Evolutionary conservation across 37 sponge, comb jelly and placozoan genomes (phyloP).

Genomic region (Oopsacas minuta): DNA sequence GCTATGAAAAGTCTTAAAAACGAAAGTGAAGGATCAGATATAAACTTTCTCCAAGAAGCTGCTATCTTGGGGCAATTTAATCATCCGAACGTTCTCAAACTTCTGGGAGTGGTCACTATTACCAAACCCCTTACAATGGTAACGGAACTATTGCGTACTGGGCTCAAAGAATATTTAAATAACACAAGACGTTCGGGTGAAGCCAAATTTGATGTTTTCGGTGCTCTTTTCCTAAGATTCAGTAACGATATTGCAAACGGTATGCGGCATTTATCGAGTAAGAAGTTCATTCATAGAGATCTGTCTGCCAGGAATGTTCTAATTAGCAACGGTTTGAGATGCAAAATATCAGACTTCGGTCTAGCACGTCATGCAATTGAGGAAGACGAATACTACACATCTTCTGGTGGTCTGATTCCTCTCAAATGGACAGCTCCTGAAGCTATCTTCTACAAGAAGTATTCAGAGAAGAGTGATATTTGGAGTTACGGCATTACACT

Average conservation of each 20-base stretch:
- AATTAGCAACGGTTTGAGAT: not conserved
- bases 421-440: conserved; percentile 34
- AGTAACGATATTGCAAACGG: not conserved
- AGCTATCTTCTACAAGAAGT: conserved; percentile 27
- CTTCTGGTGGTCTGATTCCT: conserved; percentile 18
- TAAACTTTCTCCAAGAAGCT: not conserved
- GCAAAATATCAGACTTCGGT: conserved; percentile 2
- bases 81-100: not conserved
- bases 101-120: not conserved
- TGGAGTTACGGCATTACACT: not conserved
- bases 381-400: not conserved
- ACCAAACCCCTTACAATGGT: not conserved
- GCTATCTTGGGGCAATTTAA: not conserved
- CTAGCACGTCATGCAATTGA: not conserved
- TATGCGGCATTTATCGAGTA: not conserved
- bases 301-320: not conserved
- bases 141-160: not conserved
- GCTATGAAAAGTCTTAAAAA: not conserved
- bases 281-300: conserved; percentile 14
- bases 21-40: not conserved
- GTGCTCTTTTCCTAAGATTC: not conserved
- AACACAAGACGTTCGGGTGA: not conserved
- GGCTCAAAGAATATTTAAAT: not conserved
- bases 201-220: not conserved
- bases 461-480: not conserved